phyloP scores from a whole-genome alignment of 2,888 invertebrate species.

The Phorcus lineatus region DNA sequence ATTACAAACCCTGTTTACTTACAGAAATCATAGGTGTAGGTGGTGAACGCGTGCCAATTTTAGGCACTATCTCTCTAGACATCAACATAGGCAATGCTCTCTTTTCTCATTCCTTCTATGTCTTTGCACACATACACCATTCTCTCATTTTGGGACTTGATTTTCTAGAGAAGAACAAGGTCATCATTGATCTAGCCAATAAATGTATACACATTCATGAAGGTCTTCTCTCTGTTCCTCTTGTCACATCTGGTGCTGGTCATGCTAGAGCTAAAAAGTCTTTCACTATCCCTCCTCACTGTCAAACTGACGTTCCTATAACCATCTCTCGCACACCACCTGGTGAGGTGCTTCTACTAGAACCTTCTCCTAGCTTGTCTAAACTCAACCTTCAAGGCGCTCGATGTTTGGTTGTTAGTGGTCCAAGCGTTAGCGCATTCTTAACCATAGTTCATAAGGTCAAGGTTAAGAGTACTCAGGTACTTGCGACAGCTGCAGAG shows the following conservation, averaged over 20 bases:
- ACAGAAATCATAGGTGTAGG: no score
- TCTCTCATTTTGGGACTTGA: neutral
- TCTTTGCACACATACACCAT: neutral
- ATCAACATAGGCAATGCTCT: neutral
- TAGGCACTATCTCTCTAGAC: neutral
- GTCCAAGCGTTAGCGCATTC: no score
- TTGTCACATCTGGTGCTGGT: neutral
- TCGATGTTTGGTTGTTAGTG: no score
- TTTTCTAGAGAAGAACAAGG: neutral
- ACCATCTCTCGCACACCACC: no score
- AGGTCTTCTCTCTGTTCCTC: neutral
- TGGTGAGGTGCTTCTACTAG: no score
- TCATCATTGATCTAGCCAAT: neutral
- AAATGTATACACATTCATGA: neutral
- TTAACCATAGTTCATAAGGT: no score
- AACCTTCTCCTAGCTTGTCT: no score
- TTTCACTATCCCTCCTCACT: neutral
- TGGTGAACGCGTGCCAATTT: no score
- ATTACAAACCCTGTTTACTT: no score
- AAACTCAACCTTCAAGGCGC: no score
- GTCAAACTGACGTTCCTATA: neutral
- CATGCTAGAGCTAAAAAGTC: neutral
- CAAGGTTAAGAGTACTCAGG: no score
- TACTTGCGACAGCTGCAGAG: neutral
- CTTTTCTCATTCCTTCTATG: neutral